Percentiles rank a stretch among this genome's conserved stretches.
phyloP scores from a whole-genome alignment of 2,888 invertebrate species.

The Heliconius aoede region DNA sequence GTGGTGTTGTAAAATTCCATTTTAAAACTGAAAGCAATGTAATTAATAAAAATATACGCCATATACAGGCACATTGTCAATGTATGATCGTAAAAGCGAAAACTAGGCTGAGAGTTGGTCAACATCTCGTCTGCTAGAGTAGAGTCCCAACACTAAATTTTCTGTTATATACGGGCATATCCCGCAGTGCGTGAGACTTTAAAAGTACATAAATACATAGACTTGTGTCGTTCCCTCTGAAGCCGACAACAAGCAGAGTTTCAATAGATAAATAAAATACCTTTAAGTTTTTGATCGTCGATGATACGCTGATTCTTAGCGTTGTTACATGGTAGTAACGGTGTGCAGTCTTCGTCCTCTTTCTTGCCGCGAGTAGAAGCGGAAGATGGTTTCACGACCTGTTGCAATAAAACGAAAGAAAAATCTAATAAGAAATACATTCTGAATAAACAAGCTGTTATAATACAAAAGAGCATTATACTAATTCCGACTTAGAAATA shows the following conservation, averaged over 20 bases:
- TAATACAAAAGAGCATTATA: neutral
- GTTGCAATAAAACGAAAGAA: neutral
- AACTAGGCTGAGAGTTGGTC: neutral
- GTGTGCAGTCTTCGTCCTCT: slow-evolving; percentile 92
- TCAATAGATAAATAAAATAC: slow-evolving; percentile 53
- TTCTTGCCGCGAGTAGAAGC: slow-evolving; percentile 86
- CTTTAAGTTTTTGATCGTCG: slow-evolving; percentile 96
- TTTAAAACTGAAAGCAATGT: slow-evolving; percentile 85
- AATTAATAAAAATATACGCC: no score
- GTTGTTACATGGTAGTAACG: slow-evolving; percentile 91
- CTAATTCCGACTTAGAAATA: neutral
- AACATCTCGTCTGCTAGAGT: no score
- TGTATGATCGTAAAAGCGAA: no score
- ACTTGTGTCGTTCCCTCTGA: no score
- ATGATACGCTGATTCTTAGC: slow-evolving; percentile 96
- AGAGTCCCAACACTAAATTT: neutral
- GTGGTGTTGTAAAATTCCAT: slow-evolving; percentile 97
- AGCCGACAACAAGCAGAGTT: neutral
- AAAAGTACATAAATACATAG: no score
- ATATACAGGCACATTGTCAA: neutral
- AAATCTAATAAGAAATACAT: neutral
- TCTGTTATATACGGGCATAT: neutral
- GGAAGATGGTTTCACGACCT: slow-evolving; percentile 63
- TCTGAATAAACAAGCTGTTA: neutral
- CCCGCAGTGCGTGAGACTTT: no score